Conservation (phyloP, 2,797 vertebrate species). For the Serranus cabrilla region DNA sequence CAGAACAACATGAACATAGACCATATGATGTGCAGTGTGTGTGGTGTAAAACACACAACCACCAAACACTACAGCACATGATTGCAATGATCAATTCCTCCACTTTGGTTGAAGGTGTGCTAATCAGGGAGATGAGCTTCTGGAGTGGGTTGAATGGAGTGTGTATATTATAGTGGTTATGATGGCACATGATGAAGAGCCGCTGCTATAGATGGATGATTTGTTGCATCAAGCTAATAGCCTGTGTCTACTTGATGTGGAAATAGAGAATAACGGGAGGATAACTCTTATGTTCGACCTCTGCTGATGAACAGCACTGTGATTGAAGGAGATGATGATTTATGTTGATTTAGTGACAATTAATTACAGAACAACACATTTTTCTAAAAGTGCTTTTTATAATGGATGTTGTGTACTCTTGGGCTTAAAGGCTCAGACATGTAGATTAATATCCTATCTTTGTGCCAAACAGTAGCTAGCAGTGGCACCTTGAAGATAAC, state of each 20-base stretch:
- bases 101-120: conserved; percentile 28
- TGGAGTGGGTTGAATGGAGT: conserved; percentile 36
- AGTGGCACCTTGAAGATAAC: neutral
- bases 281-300: conserved; percentile 39
- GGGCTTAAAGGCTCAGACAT: neutral
- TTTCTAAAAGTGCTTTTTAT: neutral
- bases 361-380: neutral
- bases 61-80: conserved; percentile 18
- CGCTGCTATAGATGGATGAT: conserved; percentile 35
- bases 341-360: conserved; percentile 9
- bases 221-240: conserved; percentile 33
- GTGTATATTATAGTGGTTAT: conserved; percentile 30
- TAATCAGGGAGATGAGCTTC: conserved; percentile 43
- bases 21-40: conserved; percentile 25
- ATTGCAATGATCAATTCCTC: conserved; percentile 40
- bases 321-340: conserved; percentile 5
- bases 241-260: conserved; percentile 24
- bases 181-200: conserved; percentile 44
- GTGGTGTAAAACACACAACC: conserved; percentile 25
- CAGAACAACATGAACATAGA: conserved; percentile 30
- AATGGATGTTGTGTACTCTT: neutral
- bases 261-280: conserved; percentile 29
- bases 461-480: neutral
- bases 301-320: conserved; percentile 27
- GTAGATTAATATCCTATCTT: neutral